Percentiles rank a stretch among this genome's conserved stretches.
These are phyloP conservation scores for Lagorchestes hirsutus DNA, from an alignment of 2,797 vertebrate species.

Conservation along the genomic window DNA sequence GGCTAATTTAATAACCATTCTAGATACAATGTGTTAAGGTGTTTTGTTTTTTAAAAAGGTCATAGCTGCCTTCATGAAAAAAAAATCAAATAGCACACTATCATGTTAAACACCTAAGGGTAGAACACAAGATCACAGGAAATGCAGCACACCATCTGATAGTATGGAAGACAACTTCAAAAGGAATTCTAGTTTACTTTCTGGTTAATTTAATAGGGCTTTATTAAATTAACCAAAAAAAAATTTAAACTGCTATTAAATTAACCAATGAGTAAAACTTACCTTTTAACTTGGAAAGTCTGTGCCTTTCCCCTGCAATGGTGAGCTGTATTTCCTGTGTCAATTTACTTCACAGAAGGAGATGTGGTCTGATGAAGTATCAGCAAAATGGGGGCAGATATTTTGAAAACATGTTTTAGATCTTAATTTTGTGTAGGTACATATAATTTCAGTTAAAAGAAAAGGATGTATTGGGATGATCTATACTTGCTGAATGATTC, in stretches of 20 bases:
- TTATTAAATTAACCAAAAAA: conserved; percentile 2
- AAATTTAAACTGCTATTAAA: background rate
- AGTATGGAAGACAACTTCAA: background rate
- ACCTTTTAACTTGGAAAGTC: background rate
- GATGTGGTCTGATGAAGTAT: background rate
- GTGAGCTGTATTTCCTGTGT: background rate
- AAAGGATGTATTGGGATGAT: background rate
- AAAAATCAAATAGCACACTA: background rate
- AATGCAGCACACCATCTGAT: background rate
- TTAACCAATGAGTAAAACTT: background rate
- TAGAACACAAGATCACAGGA: background rate
- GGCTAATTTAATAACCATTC: background rate
- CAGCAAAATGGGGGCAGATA: background rate
- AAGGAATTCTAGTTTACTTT: background rate
- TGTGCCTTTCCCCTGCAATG: background rate
- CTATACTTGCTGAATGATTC: background rate
- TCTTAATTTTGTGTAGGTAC: background rate
- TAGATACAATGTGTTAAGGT: background rate
- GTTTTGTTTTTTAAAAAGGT: background rate
- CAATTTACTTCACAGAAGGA: background rate
- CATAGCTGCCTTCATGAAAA: background rate
- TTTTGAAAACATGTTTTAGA: background rate
- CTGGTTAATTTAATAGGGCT: background rate
- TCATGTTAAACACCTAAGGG: background rate
- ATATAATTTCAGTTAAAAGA: background rate